Conservation (phyloP, 2,797 vertebrate species). For the Neopelma chrysocephalum region DNA sequence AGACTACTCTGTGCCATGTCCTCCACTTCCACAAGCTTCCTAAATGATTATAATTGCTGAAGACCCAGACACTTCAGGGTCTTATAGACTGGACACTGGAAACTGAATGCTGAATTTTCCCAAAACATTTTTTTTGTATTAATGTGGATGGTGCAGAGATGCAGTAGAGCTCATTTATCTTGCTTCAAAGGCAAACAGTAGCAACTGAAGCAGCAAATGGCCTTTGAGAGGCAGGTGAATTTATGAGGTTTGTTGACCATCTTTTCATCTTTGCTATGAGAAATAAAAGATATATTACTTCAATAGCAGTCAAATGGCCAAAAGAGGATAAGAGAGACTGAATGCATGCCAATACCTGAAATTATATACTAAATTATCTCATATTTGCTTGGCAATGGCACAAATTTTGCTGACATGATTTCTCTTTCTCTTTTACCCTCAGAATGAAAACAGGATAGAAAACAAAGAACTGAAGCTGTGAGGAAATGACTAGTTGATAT, state of each 20-base stretch:
- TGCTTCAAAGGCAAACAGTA: conserved; percentile 31
- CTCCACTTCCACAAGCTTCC: not conserved
- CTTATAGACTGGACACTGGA: not conserved
- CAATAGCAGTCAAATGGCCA: not conserved
- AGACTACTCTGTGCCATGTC: not conserved
- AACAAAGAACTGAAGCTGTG: not conserved
- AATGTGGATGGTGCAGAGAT: not conserved
- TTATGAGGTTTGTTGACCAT: not conserved
- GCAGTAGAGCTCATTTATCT: not conserved
- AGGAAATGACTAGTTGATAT: not conserved
- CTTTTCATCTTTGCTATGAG: not conserved
- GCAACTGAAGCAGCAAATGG: not conserved
- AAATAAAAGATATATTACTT: conserved; percentile 7
- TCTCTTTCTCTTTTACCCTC: not conserved
- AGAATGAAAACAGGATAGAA: not conserved
- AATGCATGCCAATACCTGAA: not conserved
- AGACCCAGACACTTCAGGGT: not conserved
- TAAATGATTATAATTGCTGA: not conserved
- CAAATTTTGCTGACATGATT: not conserved
- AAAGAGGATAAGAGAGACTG: not conserved
- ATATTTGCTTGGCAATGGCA: not conserved
- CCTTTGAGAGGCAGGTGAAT: conserved; percentile 6
- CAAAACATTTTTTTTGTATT: not conserved
- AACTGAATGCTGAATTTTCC: not conserved
- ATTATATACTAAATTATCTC: not conserved